These are phyloP conservation scores for Agonum fuliginosum DNA, from an alignment of 2,888 invertebrate species.

Conservation along the genomic window DNA sequence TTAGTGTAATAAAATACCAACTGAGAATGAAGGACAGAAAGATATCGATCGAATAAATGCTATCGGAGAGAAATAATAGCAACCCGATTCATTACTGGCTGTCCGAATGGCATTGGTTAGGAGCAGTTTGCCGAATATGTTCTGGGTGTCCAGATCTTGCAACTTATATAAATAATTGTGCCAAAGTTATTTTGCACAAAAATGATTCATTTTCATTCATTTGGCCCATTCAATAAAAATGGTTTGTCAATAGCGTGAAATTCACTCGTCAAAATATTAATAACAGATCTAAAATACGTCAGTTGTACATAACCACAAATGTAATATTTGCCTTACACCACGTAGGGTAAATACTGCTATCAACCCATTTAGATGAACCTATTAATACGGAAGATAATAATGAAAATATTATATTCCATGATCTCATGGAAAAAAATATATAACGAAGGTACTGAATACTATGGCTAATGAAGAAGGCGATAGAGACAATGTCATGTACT, in stretches of 20 bases:
- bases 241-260: not conserved
- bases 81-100: constrained; percentile 61
- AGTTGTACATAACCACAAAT: too few species aligned
- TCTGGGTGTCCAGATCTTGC: not conserved
- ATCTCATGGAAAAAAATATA: not conserved
- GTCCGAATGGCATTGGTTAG: constrained; percentile 48
- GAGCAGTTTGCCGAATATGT: constrained; percentile 26
- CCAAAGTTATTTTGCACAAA: not conserved
- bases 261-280: constrained; percentile 1
- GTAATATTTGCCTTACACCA: too few species aligned
- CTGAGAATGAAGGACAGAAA: constrained; percentile 45
- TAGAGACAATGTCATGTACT: constrained; percentile 1
- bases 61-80: constrained; percentile 58
- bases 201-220: constrained; percentile 1
- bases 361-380: constrained; percentile 7
- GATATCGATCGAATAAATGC: constrained; percentile 59
- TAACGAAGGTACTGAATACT: not conserved
- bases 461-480: not conserved
- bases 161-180: not conserved
- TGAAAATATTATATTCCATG: not conserved
- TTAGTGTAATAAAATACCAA: not conserved
- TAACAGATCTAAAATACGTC: not conserved
- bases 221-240: not conserved
- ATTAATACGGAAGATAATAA: not conserved
- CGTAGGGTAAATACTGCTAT: not conserved